These are phyloP conservation scores for Megaceryle torquata DNA, from an alignment of 2,113 vertebrate species.

Conservation along the genomic window DNA sequence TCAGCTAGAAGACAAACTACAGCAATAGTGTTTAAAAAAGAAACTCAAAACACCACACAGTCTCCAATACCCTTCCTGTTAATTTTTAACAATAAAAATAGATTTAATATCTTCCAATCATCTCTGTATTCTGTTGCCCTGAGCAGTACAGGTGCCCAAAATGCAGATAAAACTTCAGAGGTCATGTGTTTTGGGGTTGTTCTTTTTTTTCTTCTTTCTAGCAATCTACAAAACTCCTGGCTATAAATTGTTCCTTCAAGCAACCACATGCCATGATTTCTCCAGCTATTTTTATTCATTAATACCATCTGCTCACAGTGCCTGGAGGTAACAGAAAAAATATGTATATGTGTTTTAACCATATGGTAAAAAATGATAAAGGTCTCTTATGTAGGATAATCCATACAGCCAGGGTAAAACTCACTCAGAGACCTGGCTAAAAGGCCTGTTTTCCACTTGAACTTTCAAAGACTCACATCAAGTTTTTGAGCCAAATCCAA, in stretches of 20 bases:
- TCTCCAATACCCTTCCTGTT: not conserved
- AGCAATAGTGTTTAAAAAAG: not conserved
- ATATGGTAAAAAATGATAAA: conserved; percentile 67
- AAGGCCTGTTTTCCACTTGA: conserved; percentile 1
- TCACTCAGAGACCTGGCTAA: not conserved
- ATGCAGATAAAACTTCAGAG: conserved; percentile 46
- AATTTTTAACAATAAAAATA: conserved; percentile 34
- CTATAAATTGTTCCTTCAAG: conserved; percentile 68
- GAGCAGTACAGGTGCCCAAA: conserved; percentile 59
- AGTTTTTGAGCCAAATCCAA: not conserved
- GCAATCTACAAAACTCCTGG: conserved; percentile 55
- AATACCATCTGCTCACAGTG: conserved; percentile 72
- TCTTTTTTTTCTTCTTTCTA: conserved; percentile 27
- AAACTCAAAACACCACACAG: not conserved
- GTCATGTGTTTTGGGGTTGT: conserved; percentile 14
- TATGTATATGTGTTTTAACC: conserved; percentile 59
- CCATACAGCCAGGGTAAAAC: conserved; percentile 13
- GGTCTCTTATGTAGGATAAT: conserved; percentile 65
- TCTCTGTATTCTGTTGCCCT: conserved; percentile 37
- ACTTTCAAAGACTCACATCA: not conserved
- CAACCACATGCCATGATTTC: conserved; percentile 65
- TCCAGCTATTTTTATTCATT: conserved; percentile 71
- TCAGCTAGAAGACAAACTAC: not conserved
- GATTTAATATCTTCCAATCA: conserved; percentile 58
- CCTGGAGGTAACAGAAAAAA: conserved; percentile 72